These are phyloP conservation scores for Caenorhabditis tropicalis DNA, from an alignment of 1,140 invertebrate species.

Conservation along the genomic window DNA sequence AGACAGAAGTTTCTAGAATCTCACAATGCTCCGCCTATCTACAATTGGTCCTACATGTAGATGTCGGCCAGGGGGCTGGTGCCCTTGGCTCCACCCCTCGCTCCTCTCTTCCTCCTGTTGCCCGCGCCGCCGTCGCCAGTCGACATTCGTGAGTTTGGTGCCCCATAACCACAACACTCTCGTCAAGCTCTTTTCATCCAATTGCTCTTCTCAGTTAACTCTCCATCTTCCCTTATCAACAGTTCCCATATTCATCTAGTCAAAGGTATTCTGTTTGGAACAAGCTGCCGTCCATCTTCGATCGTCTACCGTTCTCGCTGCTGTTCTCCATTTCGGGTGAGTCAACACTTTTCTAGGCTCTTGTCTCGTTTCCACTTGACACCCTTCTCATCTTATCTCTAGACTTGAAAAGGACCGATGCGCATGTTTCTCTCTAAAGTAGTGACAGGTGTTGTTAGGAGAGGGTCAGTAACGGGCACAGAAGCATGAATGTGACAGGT, in stretches of 20 bases:
- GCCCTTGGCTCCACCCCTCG: constrained; percentile 39
- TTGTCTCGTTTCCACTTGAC: not conserved
- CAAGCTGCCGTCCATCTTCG: not conserved
- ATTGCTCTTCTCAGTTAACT: not conserved
- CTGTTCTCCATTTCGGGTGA: not conserved
- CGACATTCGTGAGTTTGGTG: constrained; percentile 41
- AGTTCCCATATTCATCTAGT: not conserved
- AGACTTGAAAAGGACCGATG: not conserved
- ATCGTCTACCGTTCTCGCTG: not conserved
- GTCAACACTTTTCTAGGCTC: not conserved
- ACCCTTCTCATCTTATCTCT: not conserved
- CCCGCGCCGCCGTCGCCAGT: not conserved
- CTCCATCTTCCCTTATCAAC: not conserved
- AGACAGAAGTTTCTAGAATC: not conserved
- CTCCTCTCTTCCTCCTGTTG: not conserved
- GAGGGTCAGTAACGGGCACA: not conserved
- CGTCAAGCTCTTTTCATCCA: not conserved
- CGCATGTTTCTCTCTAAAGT: constrained; percentile 1
- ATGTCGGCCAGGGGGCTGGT: not conserved
- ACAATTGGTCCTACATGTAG: constrained; percentile 31
- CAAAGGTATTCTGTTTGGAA: not conserved
- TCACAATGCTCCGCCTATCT: constrained; percentile 20
- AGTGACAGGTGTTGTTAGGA: not conserved
- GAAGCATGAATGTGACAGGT: not conserved
- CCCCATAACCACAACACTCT: not conserved